Evolutionary conservation across 1,140 invertebrate genomes (phyloP), one percentile per base, ranked within the genome.

Genomic region (Pectinophora gossypiella): DNA sequence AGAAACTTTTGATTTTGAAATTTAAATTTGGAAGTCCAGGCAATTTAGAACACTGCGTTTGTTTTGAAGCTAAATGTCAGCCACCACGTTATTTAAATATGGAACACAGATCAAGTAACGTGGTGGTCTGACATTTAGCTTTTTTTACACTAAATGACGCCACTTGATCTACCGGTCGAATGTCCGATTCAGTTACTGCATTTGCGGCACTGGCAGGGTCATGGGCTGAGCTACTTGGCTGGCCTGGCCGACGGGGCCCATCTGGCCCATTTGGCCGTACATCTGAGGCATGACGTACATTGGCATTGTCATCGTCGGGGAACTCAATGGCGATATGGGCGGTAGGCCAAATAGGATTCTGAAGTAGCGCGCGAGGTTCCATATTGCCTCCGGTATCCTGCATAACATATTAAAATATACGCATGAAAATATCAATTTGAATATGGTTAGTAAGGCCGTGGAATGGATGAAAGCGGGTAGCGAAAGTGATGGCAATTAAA

Each of bases 341-440:
- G 76, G 78, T 64, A 83, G 54, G 60, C 81, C 80, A 67, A 85
- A 85, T 72, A 87, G 71, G 76, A 74, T 56, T 81, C 77, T 85
- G 82, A 87, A 80, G 84, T 83, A 81, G 77, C 77, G 75, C 80
- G 84, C 79, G 84, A 85, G 67, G 72, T 76, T 83, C 82, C 80
- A 82, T 83, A 87, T 62, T 77, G 82, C 73, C 82, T 72, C 77
- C 77, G 81, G 76, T 71, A 82, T 60, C 84, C 84, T 87, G 80
- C 52, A 56, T 61, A 77, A 73, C 55, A 80, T 54, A 71, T 71
- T 50, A 46, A 45, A 40, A 22, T 20, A 16, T 51, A 42, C 35
- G 44, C 63, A 61, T 74, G 64, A 52, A 78, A 72, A 76, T 82
- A 74, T 72, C 71, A 78, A 79, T 68, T 64, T 56, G 67, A 72